Percentiles rank a stretch among this genome's conserved stretches.
phyloP scores from a whole-genome alignment of 2,113 vertebrate species.

The Mesocricetus auratus region DNA sequence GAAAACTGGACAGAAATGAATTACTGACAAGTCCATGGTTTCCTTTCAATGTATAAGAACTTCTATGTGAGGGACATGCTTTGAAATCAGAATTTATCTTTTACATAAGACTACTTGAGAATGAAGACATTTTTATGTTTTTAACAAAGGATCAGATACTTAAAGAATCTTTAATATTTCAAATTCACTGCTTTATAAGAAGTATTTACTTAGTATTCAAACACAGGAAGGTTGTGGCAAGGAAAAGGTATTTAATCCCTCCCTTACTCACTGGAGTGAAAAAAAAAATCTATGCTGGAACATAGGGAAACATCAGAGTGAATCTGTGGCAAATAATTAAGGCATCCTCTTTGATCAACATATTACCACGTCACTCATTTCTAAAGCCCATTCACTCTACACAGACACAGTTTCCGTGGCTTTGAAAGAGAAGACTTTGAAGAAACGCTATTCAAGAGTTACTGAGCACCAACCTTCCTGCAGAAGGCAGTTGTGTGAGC shows the following conservation, averaged over 20 bases:
- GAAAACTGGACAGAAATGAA: conserved; percentile 49
- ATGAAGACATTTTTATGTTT: conserved; percentile 4
- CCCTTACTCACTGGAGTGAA: not conserved
- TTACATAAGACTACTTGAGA: conserved; percentile 51
- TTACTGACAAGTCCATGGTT: conserved; percentile 38
- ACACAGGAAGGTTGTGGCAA: not conserved
- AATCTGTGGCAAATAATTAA: not conserved
- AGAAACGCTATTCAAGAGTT: not conserved
- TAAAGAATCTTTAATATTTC: not conserved
- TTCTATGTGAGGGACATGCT: conserved; percentile 32
- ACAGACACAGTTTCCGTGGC: not conserved
- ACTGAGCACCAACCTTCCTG: not conserved
- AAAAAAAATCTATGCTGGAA: not conserved
- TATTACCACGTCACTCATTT: not conserved
- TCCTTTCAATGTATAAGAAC: conserved; percentile 33
- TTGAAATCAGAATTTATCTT: conserved; percentile 61
- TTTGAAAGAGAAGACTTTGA: conserved; percentile 1
- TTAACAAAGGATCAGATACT: not conserved
- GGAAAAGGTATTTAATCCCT: conserved; percentile 14
- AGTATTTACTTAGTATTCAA: conserved; percentile 19
- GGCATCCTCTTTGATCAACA: not conserved
- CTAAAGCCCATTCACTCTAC: not conserved
- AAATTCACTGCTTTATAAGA: conserved; percentile 31
- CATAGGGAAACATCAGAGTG: not conserved
- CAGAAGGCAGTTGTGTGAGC: too few species aligned